A percentile compares a stretch with the other conserved stretches of the same genome.
Conservation (phyloP, 1,140 invertebrate genomes). For the Periplaneta americana region DNA sequence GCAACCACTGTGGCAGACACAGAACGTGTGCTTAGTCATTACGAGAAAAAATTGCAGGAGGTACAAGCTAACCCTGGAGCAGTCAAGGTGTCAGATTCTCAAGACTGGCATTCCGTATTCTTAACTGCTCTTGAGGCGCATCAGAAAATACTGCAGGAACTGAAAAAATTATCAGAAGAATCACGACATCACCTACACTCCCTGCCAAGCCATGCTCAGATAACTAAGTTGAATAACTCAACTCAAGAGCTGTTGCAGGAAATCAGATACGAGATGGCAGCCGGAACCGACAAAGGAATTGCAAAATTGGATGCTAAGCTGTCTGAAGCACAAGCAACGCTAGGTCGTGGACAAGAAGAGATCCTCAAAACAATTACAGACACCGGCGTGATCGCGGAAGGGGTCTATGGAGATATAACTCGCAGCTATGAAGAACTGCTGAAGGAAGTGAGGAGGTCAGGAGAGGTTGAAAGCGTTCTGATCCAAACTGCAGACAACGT, state of each 20-base stretch:
- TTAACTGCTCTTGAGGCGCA: neutral
- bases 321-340: conserved; percentile 31
- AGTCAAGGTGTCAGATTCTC: neutral
- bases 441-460: conserved; percentile 48
- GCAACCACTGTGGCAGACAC: neutral
- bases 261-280: conserved; percentile 18
- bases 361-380: conserved; percentile 46
- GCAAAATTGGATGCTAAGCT: conserved; percentile 28
- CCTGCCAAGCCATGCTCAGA: conserved; percentile 28
- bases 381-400: conserved; percentile 45
- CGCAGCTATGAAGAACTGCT: conserved; percentile 49
- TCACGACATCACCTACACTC: neutral
- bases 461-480: conserved; percentile 73
- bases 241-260: conserved; percentile 24
- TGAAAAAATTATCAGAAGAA: neutral
- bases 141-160: conserved; percentile 4
- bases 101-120: conserved; percentile 9
- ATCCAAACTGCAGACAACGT: conserved; percentile 80
- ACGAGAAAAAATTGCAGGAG: neutral
- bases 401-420: conserved; percentile 47
- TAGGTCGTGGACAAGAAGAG: conserved; percentile 37
- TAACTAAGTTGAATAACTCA: conserved; percentile 35
- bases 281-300: conserved; percentile 16
- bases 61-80: neutral
- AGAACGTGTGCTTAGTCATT: neutral